A percentile compares a stretch with the other conserved stretches of the same genome.
These are phyloP conservation scores for Pseudococcus jackbeardsleyi DNA, from an alignment of 2,888 invertebrate species.

Conservation along the genomic window DNA sequence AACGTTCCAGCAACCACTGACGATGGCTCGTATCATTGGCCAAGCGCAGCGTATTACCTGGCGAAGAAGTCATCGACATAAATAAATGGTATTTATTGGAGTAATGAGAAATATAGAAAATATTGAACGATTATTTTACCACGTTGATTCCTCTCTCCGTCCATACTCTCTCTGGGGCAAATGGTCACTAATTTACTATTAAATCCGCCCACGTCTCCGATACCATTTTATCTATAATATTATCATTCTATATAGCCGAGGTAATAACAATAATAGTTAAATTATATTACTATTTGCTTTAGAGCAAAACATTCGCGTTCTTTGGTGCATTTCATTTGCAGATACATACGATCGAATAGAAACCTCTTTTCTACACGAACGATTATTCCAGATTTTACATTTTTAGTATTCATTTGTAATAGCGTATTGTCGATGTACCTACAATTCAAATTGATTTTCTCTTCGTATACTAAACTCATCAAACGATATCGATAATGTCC, in stretches of 20 bases:
- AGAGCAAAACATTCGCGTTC: not conserved
- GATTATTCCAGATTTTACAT: conserved; percentile 16
- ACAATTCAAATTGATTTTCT: conserved; percentile 32
- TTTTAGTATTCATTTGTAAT: conserved; percentile 15
- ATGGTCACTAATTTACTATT: conserved; percentile 51
- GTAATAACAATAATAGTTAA: conserved; percentile 51
- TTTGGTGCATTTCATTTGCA: too few relatives aligned
- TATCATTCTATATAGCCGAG: not conserved
- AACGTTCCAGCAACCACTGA: conserved; percentile 26
- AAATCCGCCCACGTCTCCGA: conserved; percentile 32
- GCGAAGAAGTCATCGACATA: conserved; percentile 45
- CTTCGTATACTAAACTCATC: conserved; percentile 29
- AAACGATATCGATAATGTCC: conserved; percentile 10
- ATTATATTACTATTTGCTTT: conserved; percentile 50
- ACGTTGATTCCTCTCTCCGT: not conserved
- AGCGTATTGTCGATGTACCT: not conserved
- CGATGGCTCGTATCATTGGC: not conserved
- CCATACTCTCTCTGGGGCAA: conserved; percentile 19
- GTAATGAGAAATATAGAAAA: conserved; percentile 51
- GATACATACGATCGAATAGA: too few relatives aligned
- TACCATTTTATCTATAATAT: conserved; percentile 39
- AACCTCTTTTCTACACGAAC: not conserved
- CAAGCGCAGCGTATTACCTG: not conserved
- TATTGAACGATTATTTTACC: conserved; percentile 51
- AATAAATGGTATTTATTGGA: conserved; percentile 51